Evolutionary conservation across 2,113 vertebrate genomes (phyloP).

Genomic region (Columba livia): DNA sequence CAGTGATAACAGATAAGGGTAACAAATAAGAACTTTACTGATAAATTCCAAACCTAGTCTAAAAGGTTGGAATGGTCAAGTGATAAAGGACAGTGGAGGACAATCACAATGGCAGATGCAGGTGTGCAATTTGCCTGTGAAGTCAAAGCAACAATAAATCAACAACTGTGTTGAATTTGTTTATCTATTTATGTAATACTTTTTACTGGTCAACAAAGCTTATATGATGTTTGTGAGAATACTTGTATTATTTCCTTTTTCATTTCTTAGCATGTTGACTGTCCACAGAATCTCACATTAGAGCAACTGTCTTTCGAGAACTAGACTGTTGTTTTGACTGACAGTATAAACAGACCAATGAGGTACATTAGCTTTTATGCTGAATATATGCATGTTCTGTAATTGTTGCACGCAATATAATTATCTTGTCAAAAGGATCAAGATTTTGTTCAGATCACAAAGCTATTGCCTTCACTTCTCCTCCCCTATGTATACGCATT

Average conservation of each 20-base stretch:
- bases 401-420: background rate
- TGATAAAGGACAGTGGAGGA: background rate
- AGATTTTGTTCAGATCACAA: background rate
- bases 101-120: background rate
- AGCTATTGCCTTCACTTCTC: background rate
- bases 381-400: background rate
- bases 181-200: background rate
- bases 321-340: background rate
- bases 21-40: background rate
- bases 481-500: background rate
- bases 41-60: background rate
- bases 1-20: background rate
- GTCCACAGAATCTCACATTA: background rate
- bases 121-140: background rate
- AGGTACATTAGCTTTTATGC: background rate
- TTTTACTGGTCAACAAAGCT: background rate
- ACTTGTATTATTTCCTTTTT: background rate
- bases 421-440: background rate
- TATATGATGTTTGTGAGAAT: background rate
- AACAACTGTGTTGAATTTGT: background rate
- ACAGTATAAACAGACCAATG: background rate
- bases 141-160: background rate
- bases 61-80: background rate
- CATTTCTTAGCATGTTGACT: background rate
- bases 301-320: background rate